Conservation (phyloP, 2,113 vertebrate species). For the Prolemur simus region DNA sequence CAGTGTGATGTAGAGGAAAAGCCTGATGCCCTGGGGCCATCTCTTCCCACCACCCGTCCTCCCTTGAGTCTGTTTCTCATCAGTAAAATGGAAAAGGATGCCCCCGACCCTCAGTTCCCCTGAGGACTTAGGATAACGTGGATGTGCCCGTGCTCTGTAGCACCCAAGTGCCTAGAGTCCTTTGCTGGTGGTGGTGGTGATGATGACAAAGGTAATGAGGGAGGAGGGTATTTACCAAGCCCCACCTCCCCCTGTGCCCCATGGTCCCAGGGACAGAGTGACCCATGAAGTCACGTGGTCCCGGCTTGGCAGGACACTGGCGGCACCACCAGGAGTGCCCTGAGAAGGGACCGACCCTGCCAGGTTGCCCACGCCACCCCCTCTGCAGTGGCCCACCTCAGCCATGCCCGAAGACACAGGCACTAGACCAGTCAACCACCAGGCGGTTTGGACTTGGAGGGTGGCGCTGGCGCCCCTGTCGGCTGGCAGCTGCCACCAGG, state of each 20-base stretch:
- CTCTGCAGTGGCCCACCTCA: background rate
- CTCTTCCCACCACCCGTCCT: background rate
- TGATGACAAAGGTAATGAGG: background rate
- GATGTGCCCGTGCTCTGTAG: background rate
- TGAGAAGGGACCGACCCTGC: background rate
- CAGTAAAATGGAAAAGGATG: background rate
- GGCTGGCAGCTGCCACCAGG: background rate
- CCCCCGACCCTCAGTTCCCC: rapidly evolving
- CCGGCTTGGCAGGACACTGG: background rate
- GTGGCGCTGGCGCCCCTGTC: background rate
- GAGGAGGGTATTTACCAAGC: background rate
- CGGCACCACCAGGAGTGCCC: background rate
- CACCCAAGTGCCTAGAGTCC: background rate
- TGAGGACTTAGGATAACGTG: background rate
- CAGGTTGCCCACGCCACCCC: background rate
- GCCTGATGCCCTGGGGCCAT: background rate
- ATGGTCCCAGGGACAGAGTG: background rate
- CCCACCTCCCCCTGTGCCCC: background rate
- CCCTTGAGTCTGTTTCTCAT: background rate
- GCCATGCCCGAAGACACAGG: background rate
- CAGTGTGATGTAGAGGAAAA: background rate
- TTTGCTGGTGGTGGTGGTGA: background rate
- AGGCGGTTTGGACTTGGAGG: background rate
- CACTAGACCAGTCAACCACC: rapidly evolving
- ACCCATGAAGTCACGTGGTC: background rate